Evolutionary conservation across 2,113 vertebrate species (phyloP).

Genomic region (Apteryx owenii): DNA sequence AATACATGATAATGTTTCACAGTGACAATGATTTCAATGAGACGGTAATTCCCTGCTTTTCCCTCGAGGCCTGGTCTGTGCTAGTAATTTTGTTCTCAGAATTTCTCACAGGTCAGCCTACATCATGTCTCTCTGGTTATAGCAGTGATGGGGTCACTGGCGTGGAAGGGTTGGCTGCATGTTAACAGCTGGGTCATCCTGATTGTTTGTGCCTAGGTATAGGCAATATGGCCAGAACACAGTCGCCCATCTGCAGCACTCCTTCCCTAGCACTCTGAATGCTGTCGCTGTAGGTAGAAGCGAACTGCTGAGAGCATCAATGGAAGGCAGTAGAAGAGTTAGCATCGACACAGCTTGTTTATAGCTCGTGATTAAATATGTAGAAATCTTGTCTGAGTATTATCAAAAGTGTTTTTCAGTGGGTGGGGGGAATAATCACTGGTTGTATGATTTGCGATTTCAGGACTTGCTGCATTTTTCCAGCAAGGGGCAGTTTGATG

Average conservation of each 20-base stretch:
- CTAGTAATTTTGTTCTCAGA: not conserved
- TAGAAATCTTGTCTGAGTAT: not conserved
- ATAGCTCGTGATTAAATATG: not conserved
- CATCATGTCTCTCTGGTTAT: not conserved
- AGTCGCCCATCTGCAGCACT: not conserved
- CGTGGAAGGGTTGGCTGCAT: not conserved
- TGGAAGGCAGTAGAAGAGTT: not conserved
- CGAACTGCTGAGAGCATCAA: not conserved
- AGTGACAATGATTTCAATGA: accelerated
- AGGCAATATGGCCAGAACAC: not conserved
- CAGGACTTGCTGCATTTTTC: conserved; percentile 90
- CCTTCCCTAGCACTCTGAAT: not conserved
- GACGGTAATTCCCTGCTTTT: not conserved
- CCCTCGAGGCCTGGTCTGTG: not conserved
- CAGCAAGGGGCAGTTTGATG: conserved; percentile 86
- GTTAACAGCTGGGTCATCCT: not conserved
- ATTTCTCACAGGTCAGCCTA: not conserved
- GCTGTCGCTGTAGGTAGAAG: not conserved
- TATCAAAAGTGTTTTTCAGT: not conserved
- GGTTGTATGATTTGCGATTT: conserved; percentile 66
- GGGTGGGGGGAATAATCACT: conserved; percentile 62
- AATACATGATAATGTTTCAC: not conserved
- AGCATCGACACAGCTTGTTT: not conserved
- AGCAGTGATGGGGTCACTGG: not conserved
- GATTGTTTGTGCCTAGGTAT: not conserved